Evolutionary conservation across 2,113 vertebrate genomes (phyloP), one percentile per base, ranked within the genome.

Genomic region (Brachirus orientalis): DNA sequence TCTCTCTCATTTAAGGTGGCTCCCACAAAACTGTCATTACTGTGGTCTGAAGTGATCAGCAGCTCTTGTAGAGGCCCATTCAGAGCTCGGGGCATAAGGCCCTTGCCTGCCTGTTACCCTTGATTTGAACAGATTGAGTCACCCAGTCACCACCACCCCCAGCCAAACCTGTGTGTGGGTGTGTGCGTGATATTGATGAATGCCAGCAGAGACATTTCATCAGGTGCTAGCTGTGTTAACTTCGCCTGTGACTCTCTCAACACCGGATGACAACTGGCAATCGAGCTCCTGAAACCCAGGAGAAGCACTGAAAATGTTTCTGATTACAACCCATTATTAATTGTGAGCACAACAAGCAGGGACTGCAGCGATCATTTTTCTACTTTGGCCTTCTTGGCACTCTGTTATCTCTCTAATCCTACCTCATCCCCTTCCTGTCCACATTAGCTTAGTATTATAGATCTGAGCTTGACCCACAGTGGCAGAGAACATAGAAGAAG

Each of bases 401-500:
- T 53, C 64, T 55, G 76, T 87, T 90, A 89, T 91, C 89, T 88
- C 50, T 36, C 38, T 83, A 87, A 89, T 91, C 77, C 85, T 41
- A 69, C 69, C 69, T 85, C 84, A 86, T 89, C 86, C 89, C 52
- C 77, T 91, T 90, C 86, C 87, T 88, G 88, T 86, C 70, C 37
- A 3, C 73, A 33, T 44, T 59, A 56, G 50, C 75, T 85, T 58
- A 69, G 13, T 79, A 60, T 72, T 83, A 61, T 76, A 47, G 63
- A 68, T 77, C 71, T 56, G 63, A 82, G 63, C 72, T 60, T 87
- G 83, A 86, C 82, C 81, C 66, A 73, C 62, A 80, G 72, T 59
- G 68, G 69, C 53, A 57, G 54, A 72, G 64, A 75, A 46, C 57
- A 47, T 48, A 58, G 56, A 56, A 77, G 20, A 35, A 43, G 36